Percentiles rank a stretch among this genome's conserved stretches.
These are phyloP conservation scores for Halichoeres trimaculatus DNA, from an alignment of 2,113 vertebrate species.

Conservation along the genomic window DNA sequence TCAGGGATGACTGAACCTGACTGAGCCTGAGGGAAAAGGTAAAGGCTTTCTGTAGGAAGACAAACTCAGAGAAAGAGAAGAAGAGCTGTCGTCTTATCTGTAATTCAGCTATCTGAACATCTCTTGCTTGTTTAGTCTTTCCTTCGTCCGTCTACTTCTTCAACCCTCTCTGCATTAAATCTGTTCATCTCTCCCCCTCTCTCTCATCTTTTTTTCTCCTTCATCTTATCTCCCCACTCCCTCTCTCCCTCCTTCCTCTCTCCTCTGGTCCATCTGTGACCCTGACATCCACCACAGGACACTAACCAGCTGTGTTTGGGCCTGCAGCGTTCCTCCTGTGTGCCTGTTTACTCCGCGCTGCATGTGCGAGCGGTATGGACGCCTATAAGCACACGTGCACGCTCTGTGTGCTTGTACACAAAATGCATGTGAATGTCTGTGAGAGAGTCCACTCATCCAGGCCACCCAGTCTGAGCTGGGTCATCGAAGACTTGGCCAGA, in stretches of 20 bases:
- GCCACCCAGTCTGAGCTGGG: constrained; percentile 60
- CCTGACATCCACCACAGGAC: constrained; percentile 67
- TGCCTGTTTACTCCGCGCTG: constrained; percentile 61
- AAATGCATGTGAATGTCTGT: background rate
- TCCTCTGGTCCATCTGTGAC: constrained; percentile 63
- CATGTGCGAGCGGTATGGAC: background rate
- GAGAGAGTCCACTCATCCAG: constrained; percentile 17
- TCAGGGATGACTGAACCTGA: constrained; percentile 3
- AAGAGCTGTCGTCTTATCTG: no score
- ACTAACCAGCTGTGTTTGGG: constrained; percentile 76
- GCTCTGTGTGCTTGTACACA: constrained; percentile 16
- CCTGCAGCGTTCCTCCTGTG: constrained; percentile 46
- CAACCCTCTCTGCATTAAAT: background rate
- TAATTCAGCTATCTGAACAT: background rate
- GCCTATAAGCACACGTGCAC: constrained; percentile 1
- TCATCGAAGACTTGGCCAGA: constrained; percentile 31
- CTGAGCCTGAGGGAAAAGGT: background rate
- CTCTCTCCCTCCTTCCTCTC: background rate
- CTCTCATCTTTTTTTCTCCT: background rate
- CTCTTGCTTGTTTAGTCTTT: background rate
- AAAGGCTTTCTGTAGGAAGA: no score
- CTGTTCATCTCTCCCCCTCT: background rate
- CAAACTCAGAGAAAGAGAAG: no score
- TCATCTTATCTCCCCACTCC: background rate
- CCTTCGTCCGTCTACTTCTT: background rate